Evolutionary conservation across 2,797 vertebrate genomes (phyloP).

Genomic region (Mico argentatus): DNA sequence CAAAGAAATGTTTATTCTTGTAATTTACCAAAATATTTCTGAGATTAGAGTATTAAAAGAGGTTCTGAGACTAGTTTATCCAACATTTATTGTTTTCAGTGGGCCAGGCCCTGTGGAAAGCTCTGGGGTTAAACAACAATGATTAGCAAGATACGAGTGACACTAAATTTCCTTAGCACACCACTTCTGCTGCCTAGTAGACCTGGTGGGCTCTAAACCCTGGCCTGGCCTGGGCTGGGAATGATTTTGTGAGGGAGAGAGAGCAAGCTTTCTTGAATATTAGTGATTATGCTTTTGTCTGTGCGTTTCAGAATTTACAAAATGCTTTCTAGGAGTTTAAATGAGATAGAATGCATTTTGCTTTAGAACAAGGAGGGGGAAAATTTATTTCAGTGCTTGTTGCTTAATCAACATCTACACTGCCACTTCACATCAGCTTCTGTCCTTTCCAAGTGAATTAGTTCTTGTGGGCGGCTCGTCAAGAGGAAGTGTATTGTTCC

Average conservation of each 20-base stretch:
- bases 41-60: background rate
- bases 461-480: constrained; percentile 85
- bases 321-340: constrained; percentile 62
- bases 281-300: constrained; percentile 39
- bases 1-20: constrained; percentile 55
- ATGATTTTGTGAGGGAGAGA: background rate
- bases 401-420: constrained; percentile 80
- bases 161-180: background rate
- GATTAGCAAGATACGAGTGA: background rate
- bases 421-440: constrained; percentile 82
- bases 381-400: constrained; percentile 73
- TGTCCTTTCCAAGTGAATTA: constrained; percentile 84
- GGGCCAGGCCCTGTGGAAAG: background rate
- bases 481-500: constrained; percentile 86
- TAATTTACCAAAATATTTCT: constrained; percentile 9
- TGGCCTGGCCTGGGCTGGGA: background rate
- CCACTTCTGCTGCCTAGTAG: background rate
- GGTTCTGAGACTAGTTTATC: background rate
- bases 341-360: constrained; percentile 64
- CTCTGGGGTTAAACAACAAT: background rate
- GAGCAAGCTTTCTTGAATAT: background rate
- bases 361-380: constrained; percentile 63
- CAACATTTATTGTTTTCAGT: background rate
- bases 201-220: too few relatives aligned
- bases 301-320: constrained; percentile 44